phyloP scores from a whole-genome alignment of 1,140 invertebrate species.

The Eubasilissa regina region DNA sequence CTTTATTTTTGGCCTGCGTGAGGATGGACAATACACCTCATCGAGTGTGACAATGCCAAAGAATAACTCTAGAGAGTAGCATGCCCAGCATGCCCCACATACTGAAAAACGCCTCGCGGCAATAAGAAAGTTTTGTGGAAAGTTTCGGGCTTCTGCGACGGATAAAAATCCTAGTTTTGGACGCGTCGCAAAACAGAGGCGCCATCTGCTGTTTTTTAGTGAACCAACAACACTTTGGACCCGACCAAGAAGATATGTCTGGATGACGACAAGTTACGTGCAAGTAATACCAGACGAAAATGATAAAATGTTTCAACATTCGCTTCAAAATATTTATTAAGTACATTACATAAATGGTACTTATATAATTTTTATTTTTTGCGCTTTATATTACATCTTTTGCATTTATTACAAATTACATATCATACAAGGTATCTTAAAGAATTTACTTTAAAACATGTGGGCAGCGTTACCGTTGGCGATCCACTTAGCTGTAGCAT shows the following conservation, averaged over 20 bases:
- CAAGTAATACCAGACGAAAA: not conserved
- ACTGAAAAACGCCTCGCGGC: conserved; percentile 38
- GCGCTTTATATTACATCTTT: no score
- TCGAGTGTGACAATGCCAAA: conserved; percentile 53
- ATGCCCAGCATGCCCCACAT: conserved; percentile 28
- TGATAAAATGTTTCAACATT: no score
- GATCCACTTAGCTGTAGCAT: no score
- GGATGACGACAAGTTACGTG: conserved; percentile 2
- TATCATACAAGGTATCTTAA: no score
- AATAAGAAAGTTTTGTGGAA: conserved; percentile 54
- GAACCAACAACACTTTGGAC: conserved; percentile 38
- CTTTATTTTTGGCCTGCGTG: not conserved
- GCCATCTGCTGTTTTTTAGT: conserved; percentile 54
- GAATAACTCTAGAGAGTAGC: conserved; percentile 47
- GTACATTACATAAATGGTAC: no score
- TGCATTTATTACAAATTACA: no score
- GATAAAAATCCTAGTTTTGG: conserved; percentile 49
- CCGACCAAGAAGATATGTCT: conserved; percentile 17
- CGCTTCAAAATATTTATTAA: not conserved
- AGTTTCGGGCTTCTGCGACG: conserved; percentile 45
- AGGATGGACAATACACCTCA: conserved; percentile 54
- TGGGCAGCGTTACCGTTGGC: no score
- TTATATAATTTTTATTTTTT: no score
- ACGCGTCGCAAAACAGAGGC: conserved; percentile 53
- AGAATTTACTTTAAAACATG: no score